A percentile compares a stretch with the other conserved stretches of the same genome.
These are phyloP conservation scores for Sphenodon punctatus DNA, from an alignment of 2,797 vertebrate species.

Conservation along the genomic window DNA sequence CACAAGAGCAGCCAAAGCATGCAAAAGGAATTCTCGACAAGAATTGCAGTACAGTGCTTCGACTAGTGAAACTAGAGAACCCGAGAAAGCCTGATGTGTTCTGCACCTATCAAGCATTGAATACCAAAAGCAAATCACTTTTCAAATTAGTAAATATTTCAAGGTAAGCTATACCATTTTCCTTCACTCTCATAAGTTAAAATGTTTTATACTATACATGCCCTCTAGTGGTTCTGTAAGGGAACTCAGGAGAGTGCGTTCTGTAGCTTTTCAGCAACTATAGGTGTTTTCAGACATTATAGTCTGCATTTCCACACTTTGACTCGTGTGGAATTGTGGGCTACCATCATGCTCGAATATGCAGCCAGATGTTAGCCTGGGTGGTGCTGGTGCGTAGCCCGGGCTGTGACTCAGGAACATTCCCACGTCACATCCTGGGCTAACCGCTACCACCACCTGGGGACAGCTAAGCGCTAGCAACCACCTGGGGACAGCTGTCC, in stretches of 20 bases:
- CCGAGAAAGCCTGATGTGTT: neutral
- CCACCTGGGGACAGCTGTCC: too few relatives aligned
- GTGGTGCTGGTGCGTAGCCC: too few relatives aligned
- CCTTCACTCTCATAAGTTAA: neutral
- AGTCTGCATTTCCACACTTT: too few relatives aligned
- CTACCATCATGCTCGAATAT: too few relatives aligned
- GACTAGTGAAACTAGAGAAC: neutral
- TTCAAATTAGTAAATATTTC: neutral
- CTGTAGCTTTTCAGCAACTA: neutral
- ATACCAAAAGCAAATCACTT: neutral
- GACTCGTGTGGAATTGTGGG: too few relatives aligned
- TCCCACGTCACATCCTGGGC: too few relatives aligned
- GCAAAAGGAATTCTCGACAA: constrained; percentile 18
- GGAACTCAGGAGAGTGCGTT: neutral
- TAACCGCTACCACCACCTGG: too few relatives aligned
- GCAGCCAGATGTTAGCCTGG: too few relatives aligned
- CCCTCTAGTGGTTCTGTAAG: neutral
- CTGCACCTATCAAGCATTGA: neutral
- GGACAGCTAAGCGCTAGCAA: too few relatives aligned
- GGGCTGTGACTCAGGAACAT: too few relatives aligned
- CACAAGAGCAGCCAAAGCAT: neutral
- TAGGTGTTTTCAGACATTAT: too few relatives aligned
- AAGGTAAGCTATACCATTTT: neutral
- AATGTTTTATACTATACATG: neutral
- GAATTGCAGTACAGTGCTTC: neutral